phyloP scores from a whole-genome alignment of 2,888 invertebrate genomes.

The Scrobipalpa atriplicella region DNA sequence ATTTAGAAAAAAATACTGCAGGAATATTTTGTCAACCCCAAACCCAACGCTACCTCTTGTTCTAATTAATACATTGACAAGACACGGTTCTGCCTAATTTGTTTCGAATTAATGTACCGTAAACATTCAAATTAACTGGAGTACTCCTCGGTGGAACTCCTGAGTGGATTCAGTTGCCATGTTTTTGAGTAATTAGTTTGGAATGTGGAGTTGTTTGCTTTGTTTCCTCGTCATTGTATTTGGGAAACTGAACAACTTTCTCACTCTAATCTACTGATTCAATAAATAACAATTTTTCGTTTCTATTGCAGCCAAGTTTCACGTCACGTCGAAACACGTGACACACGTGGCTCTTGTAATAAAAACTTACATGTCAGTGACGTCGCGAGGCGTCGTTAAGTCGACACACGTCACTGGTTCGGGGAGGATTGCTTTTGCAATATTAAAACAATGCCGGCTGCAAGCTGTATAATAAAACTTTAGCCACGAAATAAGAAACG shows the following conservation, averaged over 20 bases:
- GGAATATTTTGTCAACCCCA: background rate
- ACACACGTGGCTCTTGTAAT: background rate
- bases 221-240: background rate
- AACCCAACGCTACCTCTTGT: background rate
- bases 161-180: constrained; percentile 5
- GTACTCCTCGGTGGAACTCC: background rate
- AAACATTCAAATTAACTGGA: constrained; percentile 14
- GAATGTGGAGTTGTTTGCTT: background rate
- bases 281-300: too few relatives aligned
- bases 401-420: constrained; percentile 31
- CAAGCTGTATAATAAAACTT: too few relatives aligned
- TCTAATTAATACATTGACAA: constrained; percentile 14
- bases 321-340: too few relatives aligned
- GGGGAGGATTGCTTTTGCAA: constrained; percentile 39
- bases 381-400: constrained; percentile 29
- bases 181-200: constrained; percentile 3
- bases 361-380: constrained; percentile 19
- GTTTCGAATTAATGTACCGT: constrained; percentile 21
- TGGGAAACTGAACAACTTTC: background rate
- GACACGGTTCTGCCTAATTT: constrained; percentile 11
- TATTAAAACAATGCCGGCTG: constrained; percentile 39
- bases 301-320: too few relatives aligned
- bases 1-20: too few relatives aligned
- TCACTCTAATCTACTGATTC: background rate
- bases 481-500: too few relatives aligned